Conservation (phyloP, 2,113 vertebrate genomes). For the Salminus brasiliensis region DNA sequence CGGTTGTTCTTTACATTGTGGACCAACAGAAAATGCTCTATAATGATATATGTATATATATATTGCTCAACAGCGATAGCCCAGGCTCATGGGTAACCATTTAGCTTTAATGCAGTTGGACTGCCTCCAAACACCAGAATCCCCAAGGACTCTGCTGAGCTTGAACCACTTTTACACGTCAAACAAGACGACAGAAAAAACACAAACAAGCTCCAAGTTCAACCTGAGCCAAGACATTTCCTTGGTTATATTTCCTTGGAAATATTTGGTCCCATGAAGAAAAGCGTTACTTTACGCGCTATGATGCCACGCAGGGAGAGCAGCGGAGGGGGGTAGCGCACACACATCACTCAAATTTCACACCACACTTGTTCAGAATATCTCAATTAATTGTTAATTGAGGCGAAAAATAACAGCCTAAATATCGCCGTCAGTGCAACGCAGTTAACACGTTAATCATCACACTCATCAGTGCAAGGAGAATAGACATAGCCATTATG, state of each 20-base stretch:
- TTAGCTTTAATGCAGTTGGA: background rate
- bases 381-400: constrained; percentile 46
- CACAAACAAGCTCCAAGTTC: background rate
- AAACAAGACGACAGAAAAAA: no score
- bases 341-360: constrained; percentile 41
- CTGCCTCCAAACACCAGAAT: background rate
- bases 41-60: no score
- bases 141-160: no score
- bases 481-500: constrained; percentile 48
- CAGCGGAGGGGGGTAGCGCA: constrained; percentile 1
- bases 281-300: background rate
- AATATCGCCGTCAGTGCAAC: constrained; percentile 87
- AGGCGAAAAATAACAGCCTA: constrained; percentile 74
- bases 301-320: background rate
- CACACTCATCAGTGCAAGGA: constrained; percentile 72
- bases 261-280: background rate
- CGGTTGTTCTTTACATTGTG: no score
- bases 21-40: no score
- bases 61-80: no score
- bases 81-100: no score
- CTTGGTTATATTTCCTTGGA: background rate
- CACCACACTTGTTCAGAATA: constrained; percentile 40
- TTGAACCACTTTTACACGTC: no score
- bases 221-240: background rate
- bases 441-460: constrained; percentile 92